phyloP scores from a whole-genome alignment of 2,888 invertebrate genomes.

The Scaptomyza reducta region DNA sequence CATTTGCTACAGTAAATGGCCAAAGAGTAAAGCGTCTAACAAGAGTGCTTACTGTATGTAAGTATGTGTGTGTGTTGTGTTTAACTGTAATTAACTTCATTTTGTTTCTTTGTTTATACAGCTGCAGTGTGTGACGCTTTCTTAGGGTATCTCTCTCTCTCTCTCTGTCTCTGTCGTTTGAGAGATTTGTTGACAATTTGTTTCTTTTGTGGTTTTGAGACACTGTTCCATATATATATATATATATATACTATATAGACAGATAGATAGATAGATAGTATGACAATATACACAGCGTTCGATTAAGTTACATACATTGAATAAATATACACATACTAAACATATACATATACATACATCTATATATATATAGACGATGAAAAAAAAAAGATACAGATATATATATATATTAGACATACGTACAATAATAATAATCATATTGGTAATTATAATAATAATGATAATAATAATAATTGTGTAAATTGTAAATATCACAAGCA shows the following conservation, averaged over 20 bases:
- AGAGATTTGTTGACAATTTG: slow-evolving; percentile 18
- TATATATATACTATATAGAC: not conserved
- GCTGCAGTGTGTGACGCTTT: slow-evolving; percentile 12
- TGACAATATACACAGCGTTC: slow-evolving; percentile 22
- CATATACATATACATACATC: slow-evolving; percentile 4
- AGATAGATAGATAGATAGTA: not conserved
- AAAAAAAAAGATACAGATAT: slow-evolving; percentile 6
- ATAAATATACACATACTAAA: slow-evolving; percentile 35
- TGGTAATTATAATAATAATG: slow-evolving; percentile 30
- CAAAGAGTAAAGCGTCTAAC: slow-evolving; percentile 28
- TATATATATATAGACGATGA: slow-evolving; percentile 5
- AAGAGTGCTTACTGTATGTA: slow-evolving; percentile 2
- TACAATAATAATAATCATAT: slow-evolving; percentile 37
- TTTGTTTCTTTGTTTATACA: not conserved
- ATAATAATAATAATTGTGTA: slow-evolving; percentile 66
- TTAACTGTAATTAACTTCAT: not conserved
- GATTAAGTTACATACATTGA: slow-evolving; percentile 20
- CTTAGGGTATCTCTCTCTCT: not conserved
- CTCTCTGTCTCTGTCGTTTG: not conserved
- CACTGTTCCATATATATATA: slow-evolving; percentile 15
- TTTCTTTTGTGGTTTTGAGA: slow-evolving; percentile 29
- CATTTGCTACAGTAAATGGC: slow-evolving; percentile 49
- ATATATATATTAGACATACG: slow-evolving; percentile 16
- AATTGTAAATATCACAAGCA: slow-evolving; percentile 79
- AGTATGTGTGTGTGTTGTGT: not conserved